phyloP scores from a whole-genome alignment of 2,888 invertebrate species.

The Trachelus tabidus region DNA sequence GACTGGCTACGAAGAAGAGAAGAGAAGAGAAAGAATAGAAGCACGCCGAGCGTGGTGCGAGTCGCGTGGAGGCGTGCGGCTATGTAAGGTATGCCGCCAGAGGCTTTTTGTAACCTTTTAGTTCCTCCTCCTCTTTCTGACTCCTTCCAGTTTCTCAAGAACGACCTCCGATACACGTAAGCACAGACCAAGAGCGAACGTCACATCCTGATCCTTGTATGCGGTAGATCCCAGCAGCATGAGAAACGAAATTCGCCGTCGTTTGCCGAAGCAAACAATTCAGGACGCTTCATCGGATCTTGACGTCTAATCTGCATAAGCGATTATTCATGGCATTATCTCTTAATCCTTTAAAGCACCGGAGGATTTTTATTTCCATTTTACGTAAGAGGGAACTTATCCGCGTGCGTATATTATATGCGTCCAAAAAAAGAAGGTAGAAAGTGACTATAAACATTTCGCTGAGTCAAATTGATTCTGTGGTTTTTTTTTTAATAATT shows the following conservation, averaged over 20 bases:
- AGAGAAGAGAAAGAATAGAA: slow-evolving; percentile 18
- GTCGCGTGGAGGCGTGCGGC: slow-evolving; percentile 58
- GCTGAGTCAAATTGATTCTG: neutral
- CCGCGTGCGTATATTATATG: neutral
- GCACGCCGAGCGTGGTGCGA: slow-evolving; percentile 32
- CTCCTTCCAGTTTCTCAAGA: neutral
- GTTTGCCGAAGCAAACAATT: neutral
- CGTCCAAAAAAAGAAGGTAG: neutral
- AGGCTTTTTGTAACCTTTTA: slow-evolving; percentile 50
- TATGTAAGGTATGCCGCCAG: slow-evolving; percentile 51
- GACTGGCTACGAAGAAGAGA: slow-evolving; percentile 25
- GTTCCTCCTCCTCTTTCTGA: slow-evolving; percentile 33
- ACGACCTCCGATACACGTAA: neutral
- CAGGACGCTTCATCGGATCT: slow-evolving; percentile 35
- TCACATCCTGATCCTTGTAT: slow-evolving; percentile 38
- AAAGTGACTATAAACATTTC: neutral
- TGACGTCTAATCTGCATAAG: slow-evolving; percentile 46
- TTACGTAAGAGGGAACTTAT: neutral
- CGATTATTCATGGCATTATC: slow-evolving; percentile 42
- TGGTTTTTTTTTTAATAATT: slow-evolving; percentile 31
- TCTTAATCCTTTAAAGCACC: slow-evolving; percentile 28
- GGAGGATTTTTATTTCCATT: neutral
- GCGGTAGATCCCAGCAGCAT: neutral
- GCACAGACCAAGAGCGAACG: slow-evolving; percentile 19
- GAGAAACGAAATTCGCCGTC: neutral